Conservation (phyloP, 2,888 invertebrate genomes). For the Congeria kusceri region DNA sequence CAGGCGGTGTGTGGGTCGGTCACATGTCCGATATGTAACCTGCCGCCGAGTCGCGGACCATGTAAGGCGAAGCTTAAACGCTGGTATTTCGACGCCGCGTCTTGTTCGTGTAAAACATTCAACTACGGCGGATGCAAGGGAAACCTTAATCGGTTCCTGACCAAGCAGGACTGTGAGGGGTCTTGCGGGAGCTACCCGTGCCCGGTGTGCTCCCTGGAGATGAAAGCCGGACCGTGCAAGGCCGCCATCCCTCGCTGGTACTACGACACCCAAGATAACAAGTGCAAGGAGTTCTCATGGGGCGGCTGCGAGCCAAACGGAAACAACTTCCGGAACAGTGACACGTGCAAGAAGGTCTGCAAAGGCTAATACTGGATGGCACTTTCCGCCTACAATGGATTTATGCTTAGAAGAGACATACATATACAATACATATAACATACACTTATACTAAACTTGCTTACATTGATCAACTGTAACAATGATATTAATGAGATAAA, state of each 20-base stretch:
- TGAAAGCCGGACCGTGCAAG: conserved; percentile 14
- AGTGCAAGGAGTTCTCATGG: conserved; percentile 28
- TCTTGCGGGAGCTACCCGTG: conserved; percentile 18
- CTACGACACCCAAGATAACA: conserved; percentile 10
- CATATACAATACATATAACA: too few relatives aligned
- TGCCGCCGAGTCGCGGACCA: conserved; percentile 14
- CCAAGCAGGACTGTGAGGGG: conserved; percentile 14
- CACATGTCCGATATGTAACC: conserved; percentile 32
- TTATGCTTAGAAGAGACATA: too few relatives aligned
- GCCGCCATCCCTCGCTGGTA: conserved; percentile 31
- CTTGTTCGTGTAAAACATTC: conserved; percentile 24
- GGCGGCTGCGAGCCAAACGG: conserved; percentile 34
- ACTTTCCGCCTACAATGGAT: too few relatives aligned
- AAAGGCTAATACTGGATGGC: too few relatives aligned
- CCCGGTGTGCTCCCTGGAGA: conserved; percentile 14
- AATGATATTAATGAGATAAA: too few relatives aligned
- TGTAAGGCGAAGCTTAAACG: conserved; percentile 10
- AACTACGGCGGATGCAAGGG: conserved; percentile 24
- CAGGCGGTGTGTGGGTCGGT: conserved; percentile 26
- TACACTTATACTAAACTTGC: too few relatives aligned
- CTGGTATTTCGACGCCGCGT: conserved; percentile 32
- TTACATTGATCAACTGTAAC: too few relatives aligned
- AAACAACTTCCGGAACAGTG: conserved; percentile 25
- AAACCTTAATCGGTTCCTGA: conserved; percentile 33
- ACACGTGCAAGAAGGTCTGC: conserved; percentile 21